A percentile compares a stretch with the other conserved stretches of the same genome.
Evolutionary conservation across 1,140 invertebrate species (phyloP).

Genomic region (Berghia stephanieae): DNA sequence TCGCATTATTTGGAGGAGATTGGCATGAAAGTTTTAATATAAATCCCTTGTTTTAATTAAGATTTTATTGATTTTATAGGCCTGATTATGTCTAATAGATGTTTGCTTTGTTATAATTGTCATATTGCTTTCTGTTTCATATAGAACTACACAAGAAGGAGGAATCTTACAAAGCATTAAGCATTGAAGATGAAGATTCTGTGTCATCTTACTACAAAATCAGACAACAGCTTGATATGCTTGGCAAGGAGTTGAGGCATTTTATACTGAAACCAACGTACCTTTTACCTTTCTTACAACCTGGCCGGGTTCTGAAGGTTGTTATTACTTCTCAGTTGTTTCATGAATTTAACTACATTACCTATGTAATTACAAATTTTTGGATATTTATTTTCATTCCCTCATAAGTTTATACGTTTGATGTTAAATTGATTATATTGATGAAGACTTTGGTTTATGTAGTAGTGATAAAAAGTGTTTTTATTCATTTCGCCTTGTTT

Average conservation of each 20-base stretch:
- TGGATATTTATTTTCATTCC: not conserved
- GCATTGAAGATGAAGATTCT: slow-evolving; percentile 75
- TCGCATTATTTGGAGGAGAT: no score
- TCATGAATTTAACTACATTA: slow-evolving; percentile 8
- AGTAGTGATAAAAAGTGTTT: not conserved
- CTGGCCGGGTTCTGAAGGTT: slow-evolving; percentile 91
- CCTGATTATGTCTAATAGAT: no score
- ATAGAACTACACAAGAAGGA: slow-evolving; percentile 80
- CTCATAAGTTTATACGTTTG: not conserved
- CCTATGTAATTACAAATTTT: not conserved
- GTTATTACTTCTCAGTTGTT: not conserved
- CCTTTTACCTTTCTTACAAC: slow-evolving; percentile 91
- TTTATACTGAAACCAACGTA: slow-evolving; percentile 89
- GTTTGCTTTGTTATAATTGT: not conserved
- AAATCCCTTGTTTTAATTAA: not conserved
- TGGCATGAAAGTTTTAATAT: not conserved
- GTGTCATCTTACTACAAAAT: slow-evolving; percentile 87
- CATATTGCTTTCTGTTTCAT: slow-evolving; percentile 32
- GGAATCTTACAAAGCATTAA: slow-evolving; percentile 62
- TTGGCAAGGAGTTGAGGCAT: slow-evolving; percentile 78
- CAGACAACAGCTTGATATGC: slow-evolving; percentile 79
- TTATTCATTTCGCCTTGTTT: slow-evolving; percentile 22
- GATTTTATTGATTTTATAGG: not conserved
- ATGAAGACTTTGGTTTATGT: no score
- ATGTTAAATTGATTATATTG: slow-evolving; percentile 18